Conservation (phyloP, 2,113 vertebrate genomes). For the Brachirus orientalis region DNA sequence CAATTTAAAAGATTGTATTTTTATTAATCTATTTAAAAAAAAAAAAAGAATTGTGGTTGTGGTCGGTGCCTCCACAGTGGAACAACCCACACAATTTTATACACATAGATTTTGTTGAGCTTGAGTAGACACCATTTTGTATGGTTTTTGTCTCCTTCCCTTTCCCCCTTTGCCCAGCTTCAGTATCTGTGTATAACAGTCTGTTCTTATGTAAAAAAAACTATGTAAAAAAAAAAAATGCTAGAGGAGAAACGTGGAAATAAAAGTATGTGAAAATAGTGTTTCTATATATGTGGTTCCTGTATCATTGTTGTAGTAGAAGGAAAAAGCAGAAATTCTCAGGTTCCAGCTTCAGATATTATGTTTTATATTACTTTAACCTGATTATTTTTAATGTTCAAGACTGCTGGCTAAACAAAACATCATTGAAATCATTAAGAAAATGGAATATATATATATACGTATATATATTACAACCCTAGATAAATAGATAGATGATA, state of each 20-base stretch:
- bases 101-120: slow-evolving; percentile 97
- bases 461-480: too few species aligned
- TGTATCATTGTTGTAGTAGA: slow-evolving; percentile 21
- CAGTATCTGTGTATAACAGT: slow-evolving; percentile 97
- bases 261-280: slow-evolving; percentile 98
- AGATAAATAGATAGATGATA: too few species aligned
- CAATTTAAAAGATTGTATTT: slow-evolving; percentile 98
- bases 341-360: too few species aligned
- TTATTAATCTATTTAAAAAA: slow-evolving; percentile 99
- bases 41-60: slow-evolving; percentile 89
- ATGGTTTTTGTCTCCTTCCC: slow-evolving; percentile 86
- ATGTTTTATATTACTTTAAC: too few species aligned
- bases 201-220: slow-evolving; percentile 98
- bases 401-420: too few species aligned
- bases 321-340: neutral
- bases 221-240: slow-evolving; percentile 87
- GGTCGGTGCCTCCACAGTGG: slow-evolving; percentile 88
- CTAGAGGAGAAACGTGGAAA: slow-evolving; percentile 98
- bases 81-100: slow-evolving; percentile 93
- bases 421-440: too few species aligned
- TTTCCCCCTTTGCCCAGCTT: slow-evolving; percentile 72
- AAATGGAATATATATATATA: too few species aligned
- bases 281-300: slow-evolving; percentile 86
- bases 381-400: too few species aligned
- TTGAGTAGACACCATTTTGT: slow-evolving; percentile 98